A percentile compares a stretch with the other conserved stretches of the same genome.
Conservation (phyloP, 2,888 invertebrate genomes). For the Liodrosophila aerea region DNA sequence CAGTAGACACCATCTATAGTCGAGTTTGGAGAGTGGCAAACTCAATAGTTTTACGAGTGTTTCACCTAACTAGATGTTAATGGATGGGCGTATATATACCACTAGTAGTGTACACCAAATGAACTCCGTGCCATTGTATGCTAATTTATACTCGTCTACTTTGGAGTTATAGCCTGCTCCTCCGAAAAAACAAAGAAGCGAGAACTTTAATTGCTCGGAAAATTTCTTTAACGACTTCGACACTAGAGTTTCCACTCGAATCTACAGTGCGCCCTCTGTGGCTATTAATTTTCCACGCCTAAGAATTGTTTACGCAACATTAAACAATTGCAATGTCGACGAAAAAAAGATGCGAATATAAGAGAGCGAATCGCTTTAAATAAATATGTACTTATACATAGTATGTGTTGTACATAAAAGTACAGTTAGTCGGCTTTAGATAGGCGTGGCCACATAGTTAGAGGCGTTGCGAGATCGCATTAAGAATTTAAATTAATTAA, state of each 20-base stretch:
- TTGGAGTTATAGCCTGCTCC: not conserved
- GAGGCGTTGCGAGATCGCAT: constrained; percentile 62
- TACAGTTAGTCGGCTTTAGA: constrained; percentile 8
- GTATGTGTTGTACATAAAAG: not conserved
- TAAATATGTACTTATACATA: not conserved
- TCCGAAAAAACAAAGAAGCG: constrained; percentile 18
- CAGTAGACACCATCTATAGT: constrained; percentile 12
- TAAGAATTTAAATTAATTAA: constrained; percentile 77
- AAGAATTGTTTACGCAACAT: constrained; percentile 68
- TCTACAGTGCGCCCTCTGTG: constrained; percentile 22
- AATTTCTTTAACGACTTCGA: constrained; percentile 48
- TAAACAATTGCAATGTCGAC: constrained; percentile 69
- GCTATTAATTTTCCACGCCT: constrained; percentile 64
- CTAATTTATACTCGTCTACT: constrained; percentile 13
- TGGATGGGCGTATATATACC: constrained; percentile 8
- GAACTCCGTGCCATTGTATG: not conserved
- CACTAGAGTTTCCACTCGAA: constrained; percentile 25
- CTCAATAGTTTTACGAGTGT: constrained; percentile 17
- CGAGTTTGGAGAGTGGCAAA: not conserved
- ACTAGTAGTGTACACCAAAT: too few species aligned
- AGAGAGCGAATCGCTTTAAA: constrained; percentile 31
- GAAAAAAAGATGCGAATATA: too few species aligned
- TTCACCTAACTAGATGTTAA: not conserved
- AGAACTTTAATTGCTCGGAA: constrained; percentile 67
- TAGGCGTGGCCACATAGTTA: constrained; percentile 37